These are phyloP conservation scores for Panonychus citri DNA, from an alignment of 1,140 invertebrate species.

Conservation along the genomic window DNA sequence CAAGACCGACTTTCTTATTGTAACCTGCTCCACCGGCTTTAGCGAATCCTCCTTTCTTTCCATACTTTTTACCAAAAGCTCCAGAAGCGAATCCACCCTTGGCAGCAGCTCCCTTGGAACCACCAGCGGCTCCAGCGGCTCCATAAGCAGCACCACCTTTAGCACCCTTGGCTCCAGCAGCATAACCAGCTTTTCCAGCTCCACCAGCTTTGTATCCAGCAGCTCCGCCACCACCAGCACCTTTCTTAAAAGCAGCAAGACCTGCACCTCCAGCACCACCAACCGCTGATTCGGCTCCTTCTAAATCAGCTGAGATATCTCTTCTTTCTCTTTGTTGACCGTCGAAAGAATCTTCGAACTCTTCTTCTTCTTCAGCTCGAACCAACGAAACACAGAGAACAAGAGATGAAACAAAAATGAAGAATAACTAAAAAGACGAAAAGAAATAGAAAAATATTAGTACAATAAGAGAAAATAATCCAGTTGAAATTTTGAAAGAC, in stretches of 20 bases:
- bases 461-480: too few relatives aligned
- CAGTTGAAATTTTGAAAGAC: too few relatives aligned
- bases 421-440: too few relatives aligned
- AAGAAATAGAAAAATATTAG: too few relatives aligned
- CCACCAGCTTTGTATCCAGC: background rate
- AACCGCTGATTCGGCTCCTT: conserved; percentile 1
- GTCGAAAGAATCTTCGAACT: too few relatives aligned
- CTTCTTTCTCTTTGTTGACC: background rate
- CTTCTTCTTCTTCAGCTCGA: too few relatives aligned
- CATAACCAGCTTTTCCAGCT: background rate
- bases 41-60: conserved; percentile 2
- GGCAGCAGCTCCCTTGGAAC: background rate
- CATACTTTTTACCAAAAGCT: background rate
- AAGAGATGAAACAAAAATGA: too few relatives aligned
- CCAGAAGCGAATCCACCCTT: conserved; percentile 1
- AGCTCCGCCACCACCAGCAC: background rate
- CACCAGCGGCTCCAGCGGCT: background rate
- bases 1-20: conserved; percentile 7
- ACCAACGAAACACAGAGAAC: too few relatives aligned
- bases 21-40: conserved; percentile 6
- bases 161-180: background rate
- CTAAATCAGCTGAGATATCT: conserved; percentile 1
- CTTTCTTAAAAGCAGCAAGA: background rate
- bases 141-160: conserved; percentile 2
- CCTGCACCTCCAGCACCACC: conserved; percentile 2